Evolutionary conservation across 2,113 vertebrate species (phyloP).

Genomic region (Daboia siamensis): DNA sequence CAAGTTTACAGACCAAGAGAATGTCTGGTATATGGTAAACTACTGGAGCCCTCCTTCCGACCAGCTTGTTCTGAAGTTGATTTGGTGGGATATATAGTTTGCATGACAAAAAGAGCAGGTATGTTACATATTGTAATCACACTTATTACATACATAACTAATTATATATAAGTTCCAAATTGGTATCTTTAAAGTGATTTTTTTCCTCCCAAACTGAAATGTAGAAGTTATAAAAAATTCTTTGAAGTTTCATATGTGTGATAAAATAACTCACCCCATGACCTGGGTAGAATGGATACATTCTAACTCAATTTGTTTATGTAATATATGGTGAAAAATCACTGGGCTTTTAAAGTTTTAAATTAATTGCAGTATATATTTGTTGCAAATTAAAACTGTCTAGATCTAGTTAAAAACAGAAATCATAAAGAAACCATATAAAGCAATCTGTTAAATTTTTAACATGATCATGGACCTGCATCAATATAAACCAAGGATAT

Average conservation of each 20-base stretch:
- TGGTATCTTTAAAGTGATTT: background rate
- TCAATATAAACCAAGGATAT: background rate
- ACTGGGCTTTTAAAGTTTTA: background rate
- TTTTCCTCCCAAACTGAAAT: background rate
- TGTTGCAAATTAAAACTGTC: background rate
- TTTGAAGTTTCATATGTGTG: background rate
- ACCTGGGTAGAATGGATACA: background rate
- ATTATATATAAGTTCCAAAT: background rate
- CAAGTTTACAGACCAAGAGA: conserved; percentile 77
- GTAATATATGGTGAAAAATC: background rate
- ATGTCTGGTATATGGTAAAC: conserved; percentile 69
- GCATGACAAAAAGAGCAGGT: conserved; percentile 80
- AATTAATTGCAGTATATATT: background rate
- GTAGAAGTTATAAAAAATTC: background rate
- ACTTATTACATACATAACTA: conserved; percentile 1
- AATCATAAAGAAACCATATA: background rate
- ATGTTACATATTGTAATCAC: background rate
- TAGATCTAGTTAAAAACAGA: background rate
- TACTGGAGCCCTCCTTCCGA: conserved; percentile 74
- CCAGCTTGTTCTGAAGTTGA: conserved; percentile 86
- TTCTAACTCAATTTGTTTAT: background rate
- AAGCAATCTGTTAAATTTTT: background rate
- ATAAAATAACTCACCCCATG: background rate
- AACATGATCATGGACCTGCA: background rate
- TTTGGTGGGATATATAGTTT: conserved; percentile 82